A percentile compares a stretch with the other conserved stretches of the same genome.
These are phyloP conservation scores for Peromyscus eremicus DNA, from an alignment of 2,797 vertebrate genomes.

Conservation along the genomic window DNA sequence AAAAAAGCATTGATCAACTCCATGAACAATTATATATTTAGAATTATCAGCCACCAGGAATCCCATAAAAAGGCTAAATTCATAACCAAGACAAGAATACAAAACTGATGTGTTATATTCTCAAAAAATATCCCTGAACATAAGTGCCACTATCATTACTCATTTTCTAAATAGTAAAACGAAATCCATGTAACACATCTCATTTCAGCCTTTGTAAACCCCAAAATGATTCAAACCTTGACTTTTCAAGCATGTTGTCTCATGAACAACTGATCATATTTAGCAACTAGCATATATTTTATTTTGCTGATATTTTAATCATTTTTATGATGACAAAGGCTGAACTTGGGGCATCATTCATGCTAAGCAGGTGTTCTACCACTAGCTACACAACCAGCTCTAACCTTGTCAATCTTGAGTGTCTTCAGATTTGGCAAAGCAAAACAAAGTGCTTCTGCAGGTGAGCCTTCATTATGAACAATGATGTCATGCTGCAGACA, in stretches of 20 bases:
- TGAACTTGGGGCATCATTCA: background rate
- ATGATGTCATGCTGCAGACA: background rate
- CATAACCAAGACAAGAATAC: background rate
- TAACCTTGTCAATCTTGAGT: background rate
- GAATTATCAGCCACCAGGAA: background rate
- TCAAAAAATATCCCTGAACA: background rate
- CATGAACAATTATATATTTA: background rate
- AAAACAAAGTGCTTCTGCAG: background rate
- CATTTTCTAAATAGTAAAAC: background rate
- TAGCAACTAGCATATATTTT: background rate
- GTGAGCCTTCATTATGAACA: background rate
- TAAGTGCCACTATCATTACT: conserved; percentile 23
- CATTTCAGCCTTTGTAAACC: background rate
- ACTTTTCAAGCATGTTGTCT: conserved; percentile 41
- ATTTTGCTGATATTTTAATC: background rate
- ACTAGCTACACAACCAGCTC: background rate
- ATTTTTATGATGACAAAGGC: background rate
- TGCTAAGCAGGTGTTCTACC: background rate
- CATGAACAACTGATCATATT: background rate
- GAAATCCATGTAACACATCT: background rate
- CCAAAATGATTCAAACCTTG: background rate
- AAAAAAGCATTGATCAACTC: background rate
- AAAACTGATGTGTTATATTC: background rate
- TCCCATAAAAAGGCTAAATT: background rate
- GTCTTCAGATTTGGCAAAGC: background rate